Evolutionary conservation across 2,888 invertebrate species (phyloP).

Genomic region (Galerucella nymphaeae): DNA sequence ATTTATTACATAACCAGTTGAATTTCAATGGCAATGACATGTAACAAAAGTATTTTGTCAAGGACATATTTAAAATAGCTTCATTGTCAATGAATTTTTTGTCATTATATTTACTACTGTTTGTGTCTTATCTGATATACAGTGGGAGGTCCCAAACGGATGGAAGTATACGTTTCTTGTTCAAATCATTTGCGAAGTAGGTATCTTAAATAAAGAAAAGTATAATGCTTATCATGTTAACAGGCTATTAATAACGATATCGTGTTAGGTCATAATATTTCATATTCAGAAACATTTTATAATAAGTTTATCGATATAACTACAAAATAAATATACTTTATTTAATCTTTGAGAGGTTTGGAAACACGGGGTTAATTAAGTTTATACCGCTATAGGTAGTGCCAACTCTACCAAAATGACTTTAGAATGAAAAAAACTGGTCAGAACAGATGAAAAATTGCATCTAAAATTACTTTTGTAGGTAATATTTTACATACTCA

Average conservation of each 20-base stretch:
- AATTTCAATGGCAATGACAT: slow-evolving; percentile 15
- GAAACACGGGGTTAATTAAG: not conserved
- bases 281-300: slow-evolving; percentile 24
- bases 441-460: too few species aligned
- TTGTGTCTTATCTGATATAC: too few species aligned
- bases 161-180: not conserved
- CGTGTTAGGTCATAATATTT: slow-evolving; percentile 33
- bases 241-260: slow-evolving; percentile 23
- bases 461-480: too few species aligned
- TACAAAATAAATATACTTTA: slow-evolving; percentile 6
- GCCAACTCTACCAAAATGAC: too few species aligned
- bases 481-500: too few species aligned
- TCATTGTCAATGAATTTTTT: not conserved
- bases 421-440: too few species aligned
- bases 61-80: slow-evolving; percentile 11
- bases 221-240: slow-evolving; percentile 23
- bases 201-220: slow-evolving; percentile 1
- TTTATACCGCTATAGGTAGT: too few species aligned
- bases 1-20: slow-evolving; percentile 12
- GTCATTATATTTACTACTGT: not conserved
- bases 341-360: slow-evolving; percentile 4
- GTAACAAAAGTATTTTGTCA: not conserved
- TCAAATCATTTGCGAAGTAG: too few species aligned
- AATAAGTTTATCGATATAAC: slow-evolving; percentile 15
- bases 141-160: not conserved